Percentiles rank a stretch among this genome's conserved stretches.
phyloP scores from a whole-genome alignment of 2,113 vertebrate genomes.

The Hippocampus barbouri region DNA sequence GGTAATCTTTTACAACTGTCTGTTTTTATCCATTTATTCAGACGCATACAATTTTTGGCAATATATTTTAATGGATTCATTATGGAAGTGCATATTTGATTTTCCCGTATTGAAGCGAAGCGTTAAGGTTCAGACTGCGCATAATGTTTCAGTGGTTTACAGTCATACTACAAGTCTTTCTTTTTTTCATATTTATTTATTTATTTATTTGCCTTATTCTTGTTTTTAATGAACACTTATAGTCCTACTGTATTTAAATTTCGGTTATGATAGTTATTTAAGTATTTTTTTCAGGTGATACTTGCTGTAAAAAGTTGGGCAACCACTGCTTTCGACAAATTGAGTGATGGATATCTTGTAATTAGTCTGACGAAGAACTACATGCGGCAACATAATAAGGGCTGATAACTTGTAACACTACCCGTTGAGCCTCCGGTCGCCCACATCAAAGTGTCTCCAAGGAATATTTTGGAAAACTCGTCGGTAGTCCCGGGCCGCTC shows the following conservation, averaged over 20 bases:
- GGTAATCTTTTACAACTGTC: too few relatives aligned
- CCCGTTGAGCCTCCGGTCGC: conserved; percentile 27
- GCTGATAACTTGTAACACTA: conserved; percentile 12
- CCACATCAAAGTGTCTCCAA: conserved; percentile 34
- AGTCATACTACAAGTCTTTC: too few relatives aligned
- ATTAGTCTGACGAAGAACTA: conserved; percentile 13
- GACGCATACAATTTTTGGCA: too few relatives aligned
- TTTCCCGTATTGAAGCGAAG: too few relatives aligned
- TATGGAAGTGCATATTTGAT: too few relatives aligned
- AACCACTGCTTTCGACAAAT: neutral
- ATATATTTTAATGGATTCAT: too few relatives aligned
- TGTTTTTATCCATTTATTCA: too few relatives aligned
- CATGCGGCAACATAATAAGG: conserved; percentile 2
- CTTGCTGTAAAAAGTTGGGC: neutral
- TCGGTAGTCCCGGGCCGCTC: conserved; percentile 32
- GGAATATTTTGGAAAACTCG: conserved; percentile 41
- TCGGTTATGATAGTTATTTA: neutral
- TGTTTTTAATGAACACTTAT: neutral
- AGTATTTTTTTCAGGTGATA: neutral
- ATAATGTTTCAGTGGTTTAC: too few relatives aligned
- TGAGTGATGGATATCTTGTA: neutral
- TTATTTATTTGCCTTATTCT: neutral
- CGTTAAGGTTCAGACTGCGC: too few relatives aligned
- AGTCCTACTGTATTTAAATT: neutral
- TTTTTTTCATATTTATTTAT: neutral